These are phyloP conservation scores for Mola mola DNA, from an alignment of 2,113 vertebrate genomes.

Conservation along the genomic window DNA sequence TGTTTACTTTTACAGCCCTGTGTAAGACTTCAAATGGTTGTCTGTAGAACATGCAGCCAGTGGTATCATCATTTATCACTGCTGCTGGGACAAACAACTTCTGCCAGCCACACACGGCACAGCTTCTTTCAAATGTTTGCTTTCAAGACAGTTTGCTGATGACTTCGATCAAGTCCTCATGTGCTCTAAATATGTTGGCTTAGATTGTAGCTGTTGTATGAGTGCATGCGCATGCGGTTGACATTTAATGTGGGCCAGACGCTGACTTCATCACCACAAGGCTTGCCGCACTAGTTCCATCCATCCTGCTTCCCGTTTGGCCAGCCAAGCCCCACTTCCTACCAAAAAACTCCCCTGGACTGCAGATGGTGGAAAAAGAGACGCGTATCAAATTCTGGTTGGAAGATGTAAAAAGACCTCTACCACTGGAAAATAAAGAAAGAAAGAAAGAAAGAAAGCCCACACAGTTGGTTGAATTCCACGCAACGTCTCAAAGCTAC, in stretches of 20 bases:
- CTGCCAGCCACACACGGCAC: slow-evolving; percentile 47
- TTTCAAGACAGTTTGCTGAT: slow-evolving; percentile 14
- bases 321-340: slow-evolving; percentile 72
- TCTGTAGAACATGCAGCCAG: slow-evolving; percentile 41
- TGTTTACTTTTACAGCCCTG: slow-evolving; percentile 57
- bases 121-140: neutral
- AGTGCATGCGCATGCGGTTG: slow-evolving; percentile 37
- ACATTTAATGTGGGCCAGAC: slow-evolving; percentile 68
- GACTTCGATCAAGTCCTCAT: slow-evolving; percentile 14
- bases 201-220: slow-evolving; percentile 46
- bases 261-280: slow-evolving; percentile 75
- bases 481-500: slow-evolving; percentile 62
- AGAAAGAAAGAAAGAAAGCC: slow-evolving; percentile 19
- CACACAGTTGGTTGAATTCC: slow-evolving; percentile 30
- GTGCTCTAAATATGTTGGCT: slow-evolving; percentile 62
- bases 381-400: slow-evolving; percentile 48
- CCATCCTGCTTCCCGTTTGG: slow-evolving; percentile 57
- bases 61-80: slow-evolving; percentile 51
- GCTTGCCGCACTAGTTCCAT: slow-evolving; percentile 74
- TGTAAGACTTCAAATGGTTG: slow-evolving; percentile 42
- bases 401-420: slow-evolving; percentile 57
- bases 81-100: slow-evolving; percentile 12
- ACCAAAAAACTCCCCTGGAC: slow-evolving; percentile 55
- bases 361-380: slow-evolving; percentile 30
- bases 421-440: neutral